Evolutionary conservation across 2,888 invertebrate genomes (phyloP).

Genomic region (Dryobotodes eremita): DNA sequence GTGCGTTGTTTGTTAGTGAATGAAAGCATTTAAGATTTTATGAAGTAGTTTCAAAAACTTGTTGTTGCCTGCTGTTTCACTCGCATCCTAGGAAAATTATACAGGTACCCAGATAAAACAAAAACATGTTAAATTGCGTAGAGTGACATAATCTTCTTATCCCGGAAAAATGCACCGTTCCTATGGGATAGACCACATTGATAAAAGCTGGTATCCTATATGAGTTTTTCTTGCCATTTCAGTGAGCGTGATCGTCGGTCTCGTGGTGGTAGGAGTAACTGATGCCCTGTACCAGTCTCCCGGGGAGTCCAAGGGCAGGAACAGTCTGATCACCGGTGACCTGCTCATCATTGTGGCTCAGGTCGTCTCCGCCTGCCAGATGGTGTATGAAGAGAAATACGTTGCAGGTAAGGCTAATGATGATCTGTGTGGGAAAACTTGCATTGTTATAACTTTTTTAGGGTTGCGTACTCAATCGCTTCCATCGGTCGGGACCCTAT

Average conservation of each 20-base stretch:
- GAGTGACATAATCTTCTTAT: neutral
- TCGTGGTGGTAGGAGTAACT: slow-evolving; percentile 93
- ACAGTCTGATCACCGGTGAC: slow-evolving; percentile 96
- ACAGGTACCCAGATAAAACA: neutral
- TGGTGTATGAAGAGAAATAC: slow-evolving; percentile 98
- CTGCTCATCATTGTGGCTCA: slow-evolving; percentile 94
- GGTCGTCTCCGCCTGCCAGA: slow-evolving; percentile 96
- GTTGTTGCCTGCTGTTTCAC: neutral
- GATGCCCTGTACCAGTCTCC: slow-evolving; percentile 91
- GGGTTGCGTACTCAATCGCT: neutral
- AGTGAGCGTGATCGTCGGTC: slow-evolving; percentile 92
- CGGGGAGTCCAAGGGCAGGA: slow-evolving; percentile 88
- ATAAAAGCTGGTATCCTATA: neutral
- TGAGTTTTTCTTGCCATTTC: slow-evolving; percentile 56
- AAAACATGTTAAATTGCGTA: neutral
- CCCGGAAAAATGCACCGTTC: neutral
- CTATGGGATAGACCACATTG: neutral
- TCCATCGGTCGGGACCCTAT: too few species aligned
- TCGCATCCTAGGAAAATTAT: neutral
- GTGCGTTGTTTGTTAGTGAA: neutral
- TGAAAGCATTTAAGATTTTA: neutral
- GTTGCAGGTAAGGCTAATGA: slow-evolving; percentile 89
- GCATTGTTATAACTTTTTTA: neutral
- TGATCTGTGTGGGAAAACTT: neutral
- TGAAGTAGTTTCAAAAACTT: neutral